A percentile compares a stretch with the other conserved stretches of the same genome.
Conservation (phyloP, 1,140 invertebrate genomes). For the Penaeus chinensis region DNA sequence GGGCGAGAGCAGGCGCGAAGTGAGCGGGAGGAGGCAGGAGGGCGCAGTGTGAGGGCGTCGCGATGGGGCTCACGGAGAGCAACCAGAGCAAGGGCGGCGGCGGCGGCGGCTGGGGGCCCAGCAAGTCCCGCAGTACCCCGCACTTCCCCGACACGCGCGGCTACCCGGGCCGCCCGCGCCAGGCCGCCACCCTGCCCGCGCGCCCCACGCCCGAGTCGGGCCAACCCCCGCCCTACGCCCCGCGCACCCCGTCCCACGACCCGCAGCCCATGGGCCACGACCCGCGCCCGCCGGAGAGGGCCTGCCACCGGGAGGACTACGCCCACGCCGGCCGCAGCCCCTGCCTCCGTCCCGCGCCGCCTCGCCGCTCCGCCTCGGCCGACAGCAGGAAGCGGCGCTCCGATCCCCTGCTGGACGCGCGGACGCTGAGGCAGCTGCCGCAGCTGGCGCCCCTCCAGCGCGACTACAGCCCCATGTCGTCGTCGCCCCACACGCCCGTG, state of each 20-base stretch:
- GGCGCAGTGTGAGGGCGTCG: background rate
- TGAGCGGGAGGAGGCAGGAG: background rate
- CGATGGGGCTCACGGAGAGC: conserved; percentile 54
- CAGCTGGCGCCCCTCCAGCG: background rate
- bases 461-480: background rate
- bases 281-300: background rate
- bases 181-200: conserved; percentile 42
- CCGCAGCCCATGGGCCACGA: background rate
- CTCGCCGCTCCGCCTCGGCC: conserved; percentile 46
- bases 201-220: background rate
- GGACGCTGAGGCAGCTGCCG: background rate
- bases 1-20: too few relatives aligned
- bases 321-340: conserved; percentile 11
- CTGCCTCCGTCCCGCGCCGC: conserved; percentile 19
- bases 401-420: background rate
- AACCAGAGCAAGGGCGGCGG: conserved; percentile 42
- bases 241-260: conserved; percentile 27
- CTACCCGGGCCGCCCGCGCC: conserved; percentile 33
- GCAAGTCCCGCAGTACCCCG: conserved; percentile 44
- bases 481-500: background rate
- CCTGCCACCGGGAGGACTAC: background rate
- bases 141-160: conserved; percentile 27
- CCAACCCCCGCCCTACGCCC: background rate
- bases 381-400: conserved; percentile 38
- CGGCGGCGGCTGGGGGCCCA: conserved; percentile 22